Evolutionary conservation across 1,140 invertebrate species (phyloP).

Genomic region (Orchesella cincta): DNA sequence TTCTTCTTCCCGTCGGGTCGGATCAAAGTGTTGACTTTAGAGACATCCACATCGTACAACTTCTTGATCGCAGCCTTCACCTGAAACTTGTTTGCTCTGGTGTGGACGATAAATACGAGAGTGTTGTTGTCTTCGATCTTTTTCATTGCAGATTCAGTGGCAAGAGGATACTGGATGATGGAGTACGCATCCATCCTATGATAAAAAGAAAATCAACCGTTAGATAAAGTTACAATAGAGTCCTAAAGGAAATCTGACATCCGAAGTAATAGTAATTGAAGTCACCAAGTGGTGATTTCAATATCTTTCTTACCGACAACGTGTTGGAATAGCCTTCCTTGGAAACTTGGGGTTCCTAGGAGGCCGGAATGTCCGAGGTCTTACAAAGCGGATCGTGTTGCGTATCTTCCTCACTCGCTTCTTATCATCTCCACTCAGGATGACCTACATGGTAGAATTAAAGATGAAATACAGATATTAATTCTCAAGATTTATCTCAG

Average conservation of each 20-base stretch:
- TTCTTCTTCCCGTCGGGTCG: conserved; percentile 98
- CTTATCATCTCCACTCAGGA: conserved; percentile 81
- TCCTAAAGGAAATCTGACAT: background rate
- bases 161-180: conserved; percentile 96
- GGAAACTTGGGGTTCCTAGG: conserved; percentile 91
- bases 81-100: conserved; percentile 94
- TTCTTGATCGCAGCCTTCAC: conserved; percentile 93
- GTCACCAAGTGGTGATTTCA: background rate
- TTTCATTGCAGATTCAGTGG: conserved; percentile 99
- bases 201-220: background rate
- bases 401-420: conserved; percentile 85
- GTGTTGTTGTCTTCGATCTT: conserved; percentile 99
- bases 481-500: conserved; percentile 37
- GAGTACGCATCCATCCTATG: conserved; percentile 92
- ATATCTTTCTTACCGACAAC: conserved; percentile 71
- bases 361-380: conserved; percentile 87
- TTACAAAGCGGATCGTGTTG: conserved; percentile 88
- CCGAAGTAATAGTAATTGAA: background rate
- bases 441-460: conserved; percentile 2
- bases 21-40: conserved; percentile 95
- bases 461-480: conserved; percentile 17
- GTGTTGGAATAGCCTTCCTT: conserved; percentile 87
- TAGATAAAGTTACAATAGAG: too few species aligned
- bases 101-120: conserved; percentile 95
- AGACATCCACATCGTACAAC: conserved; percentile 95